These are phyloP conservation scores for Alosa sapidissima DNA, from an alignment of 2,797 vertebrate genomes.

Conservation along the genomic window DNA sequence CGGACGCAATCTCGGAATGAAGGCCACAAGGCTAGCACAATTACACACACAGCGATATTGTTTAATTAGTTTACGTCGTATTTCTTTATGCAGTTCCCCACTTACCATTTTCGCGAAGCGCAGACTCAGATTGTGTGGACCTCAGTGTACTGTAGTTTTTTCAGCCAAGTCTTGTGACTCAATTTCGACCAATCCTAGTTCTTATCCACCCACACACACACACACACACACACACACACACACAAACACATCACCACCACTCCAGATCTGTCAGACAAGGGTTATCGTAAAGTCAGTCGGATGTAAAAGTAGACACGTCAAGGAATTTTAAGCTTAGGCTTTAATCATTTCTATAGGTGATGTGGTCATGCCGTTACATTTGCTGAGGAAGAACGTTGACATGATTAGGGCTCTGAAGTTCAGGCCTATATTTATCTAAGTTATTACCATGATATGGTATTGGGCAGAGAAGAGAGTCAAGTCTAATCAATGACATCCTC, in stretches of 20 bases:
- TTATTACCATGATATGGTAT: neutral
- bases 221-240: too few species aligned
- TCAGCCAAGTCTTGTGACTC: slow-evolving; percentile 49
- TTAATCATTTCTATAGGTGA: neutral
- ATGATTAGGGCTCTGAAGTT: neutral
- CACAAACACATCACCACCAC: neutral
- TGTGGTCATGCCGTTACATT: neutral
- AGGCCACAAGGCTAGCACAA: neutral
- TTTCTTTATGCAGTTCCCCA: slow-evolving; percentile 26
- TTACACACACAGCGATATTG: neutral
- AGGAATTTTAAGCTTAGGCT: neutral
- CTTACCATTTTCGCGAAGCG: slow-evolving; percentile 61
- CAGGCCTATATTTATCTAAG: neutral
- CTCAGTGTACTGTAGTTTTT: slow-evolving; percentile 35
- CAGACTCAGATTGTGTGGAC: slow-evolving; percentile 48
- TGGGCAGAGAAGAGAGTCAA: neutral
- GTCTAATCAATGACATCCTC: neutral
- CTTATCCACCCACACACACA: neutral
- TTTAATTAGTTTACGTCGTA: neutral
- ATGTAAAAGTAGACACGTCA: neutral
- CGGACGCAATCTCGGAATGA: neutral
- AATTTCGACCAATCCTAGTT: slow-evolving; percentile 46
- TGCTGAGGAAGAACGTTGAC: neutral
- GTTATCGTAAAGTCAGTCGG: neutral
- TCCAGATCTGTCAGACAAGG: neutral